These are phyloP conservation scores for Hyposmocoma kahamanoa DNA, from an alignment of 1,140 invertebrate species.

Conservation along the genomic window DNA sequence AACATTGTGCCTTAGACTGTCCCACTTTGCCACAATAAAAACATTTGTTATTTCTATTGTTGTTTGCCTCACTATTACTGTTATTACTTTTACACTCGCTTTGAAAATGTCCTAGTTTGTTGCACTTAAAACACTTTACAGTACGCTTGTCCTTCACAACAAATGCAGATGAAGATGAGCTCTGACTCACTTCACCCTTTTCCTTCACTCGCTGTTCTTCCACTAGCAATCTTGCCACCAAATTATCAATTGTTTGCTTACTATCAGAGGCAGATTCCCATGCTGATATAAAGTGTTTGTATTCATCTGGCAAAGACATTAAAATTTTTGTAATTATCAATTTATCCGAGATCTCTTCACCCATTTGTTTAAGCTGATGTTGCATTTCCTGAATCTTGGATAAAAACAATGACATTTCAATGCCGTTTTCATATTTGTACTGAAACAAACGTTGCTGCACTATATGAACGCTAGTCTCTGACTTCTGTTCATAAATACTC, in stretches of 20 bases:
- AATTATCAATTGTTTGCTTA: conserved; percentile 32
- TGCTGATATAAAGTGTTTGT: conserved; percentile 22
- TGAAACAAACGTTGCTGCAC: conserved; percentile 1
- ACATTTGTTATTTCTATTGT: too few relatives aligned
- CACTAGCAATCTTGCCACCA: conserved; percentile 32
- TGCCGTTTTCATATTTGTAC: background rate
- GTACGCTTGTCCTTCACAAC: conserved; percentile 13
- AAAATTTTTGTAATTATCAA: conserved; percentile 38
- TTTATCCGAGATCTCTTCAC: conserved; percentile 26
- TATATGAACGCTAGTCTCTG: background rate
- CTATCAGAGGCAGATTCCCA: conserved; percentile 30
- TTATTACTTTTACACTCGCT: conserved; percentile 19
- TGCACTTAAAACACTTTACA: conserved; percentile 27
- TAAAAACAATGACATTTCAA: conserved; percentile 19
- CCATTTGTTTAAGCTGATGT: conserved; percentile 26
- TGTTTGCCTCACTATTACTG: too few relatives aligned
- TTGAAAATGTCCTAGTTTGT: conserved; percentile 25
- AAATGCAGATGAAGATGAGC: conserved; percentile 21
- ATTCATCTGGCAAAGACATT: conserved; percentile 32
- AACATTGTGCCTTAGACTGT: too few relatives aligned
- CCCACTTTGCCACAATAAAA: too few relatives aligned
- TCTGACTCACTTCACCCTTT: conserved; percentile 4
- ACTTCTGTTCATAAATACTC: background rate
- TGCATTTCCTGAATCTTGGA: conserved; percentile 28
- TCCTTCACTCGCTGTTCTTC: conserved; percentile 36